Base-by-base conservation (phyloP, 2,888 invertebrate genomes). In the Limnephilus marmoratus region DNA sequence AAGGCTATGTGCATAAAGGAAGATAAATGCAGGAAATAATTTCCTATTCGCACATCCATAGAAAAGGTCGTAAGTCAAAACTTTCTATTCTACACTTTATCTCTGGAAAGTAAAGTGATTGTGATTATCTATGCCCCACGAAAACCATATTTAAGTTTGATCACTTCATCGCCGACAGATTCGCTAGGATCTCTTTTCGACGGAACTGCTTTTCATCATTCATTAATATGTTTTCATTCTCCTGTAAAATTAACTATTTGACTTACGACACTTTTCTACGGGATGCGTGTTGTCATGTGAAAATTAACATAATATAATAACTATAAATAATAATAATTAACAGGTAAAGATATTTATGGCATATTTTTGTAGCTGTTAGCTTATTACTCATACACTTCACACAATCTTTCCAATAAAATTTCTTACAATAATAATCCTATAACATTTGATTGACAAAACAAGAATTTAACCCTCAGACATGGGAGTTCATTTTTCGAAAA, bases 291-390 rank as follows among this genome's bases (percentile, higher is more conserved):
- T 68, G 68, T 68, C 24, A 68, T 68, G 31, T 31, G 24, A 24
- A 68, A 24, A 24, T 24, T 68, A 24, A 68, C 68, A n/a, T 68
- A 24, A 24, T 68, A n/a, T 68, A 68, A 68, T 53, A 18, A 53
- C 53, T 53, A 53, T 53, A 53, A 53, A 53, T 53, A 53, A 53
- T 53, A 53, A 53, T 68, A 68, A 68, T 68, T 68, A 68, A 68
- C 68, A 68, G 68, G 68, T 68, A 68, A 68, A 68, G 68, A 68
- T 68, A 68, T 68, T 68, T 68, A 68, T 68, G 68, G 68, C 68
- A 68, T 68, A 68, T 68, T 68, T 68, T 68, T 68, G 68, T 68
- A 68, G n/a, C 24, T 68, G 68, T 68, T 68, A 7, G 24, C 68
- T 68, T 68, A 68, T 4, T 68, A 68, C 68, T 24, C 68, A 24